phyloP scores from a whole-genome alignment of 1,140 invertebrate species.

The Colletes gigas region DNA sequence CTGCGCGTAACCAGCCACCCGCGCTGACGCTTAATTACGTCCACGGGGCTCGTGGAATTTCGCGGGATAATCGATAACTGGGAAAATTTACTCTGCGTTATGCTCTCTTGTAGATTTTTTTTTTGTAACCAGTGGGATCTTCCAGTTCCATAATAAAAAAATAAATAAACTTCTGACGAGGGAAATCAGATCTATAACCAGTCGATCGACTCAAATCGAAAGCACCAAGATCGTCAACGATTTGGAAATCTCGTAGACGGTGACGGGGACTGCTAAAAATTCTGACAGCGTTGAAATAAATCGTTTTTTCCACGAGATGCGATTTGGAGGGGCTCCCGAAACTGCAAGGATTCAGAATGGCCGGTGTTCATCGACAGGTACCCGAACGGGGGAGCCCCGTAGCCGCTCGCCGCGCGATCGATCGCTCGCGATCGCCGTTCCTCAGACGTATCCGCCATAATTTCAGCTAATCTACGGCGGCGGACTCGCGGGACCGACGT shows the following conservation, averaged over 20 bases:
- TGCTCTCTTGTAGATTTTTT: background rate
- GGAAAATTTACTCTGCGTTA: background rate
- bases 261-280: too few species aligned
- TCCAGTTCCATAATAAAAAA: too few species aligned
- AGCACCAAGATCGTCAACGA: too few species aligned
- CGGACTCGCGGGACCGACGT: background rate
- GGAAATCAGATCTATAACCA: too few species aligned
- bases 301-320: too few species aligned
- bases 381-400: background rate
- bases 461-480: slow-evolving; percentile 33
- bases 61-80: background rate
- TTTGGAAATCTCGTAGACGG: too few species aligned
- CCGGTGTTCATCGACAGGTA: background rate
- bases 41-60: background rate
- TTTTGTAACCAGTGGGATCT: too few species aligned
- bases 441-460: slow-evolving; percentile 2
- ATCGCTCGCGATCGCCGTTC: background rate
- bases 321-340: background rate
- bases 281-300: too few species aligned
- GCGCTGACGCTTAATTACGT: slow-evolving; percentile 9
- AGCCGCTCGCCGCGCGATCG: background rate
- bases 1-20: background rate
- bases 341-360: background rate
- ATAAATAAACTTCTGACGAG: too few species aligned
- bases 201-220: too few species aligned